These are phyloP conservation scores for Ischnura elegans DNA, from an alignment of 2,888 invertebrate species.

Conservation along the genomic window DNA sequence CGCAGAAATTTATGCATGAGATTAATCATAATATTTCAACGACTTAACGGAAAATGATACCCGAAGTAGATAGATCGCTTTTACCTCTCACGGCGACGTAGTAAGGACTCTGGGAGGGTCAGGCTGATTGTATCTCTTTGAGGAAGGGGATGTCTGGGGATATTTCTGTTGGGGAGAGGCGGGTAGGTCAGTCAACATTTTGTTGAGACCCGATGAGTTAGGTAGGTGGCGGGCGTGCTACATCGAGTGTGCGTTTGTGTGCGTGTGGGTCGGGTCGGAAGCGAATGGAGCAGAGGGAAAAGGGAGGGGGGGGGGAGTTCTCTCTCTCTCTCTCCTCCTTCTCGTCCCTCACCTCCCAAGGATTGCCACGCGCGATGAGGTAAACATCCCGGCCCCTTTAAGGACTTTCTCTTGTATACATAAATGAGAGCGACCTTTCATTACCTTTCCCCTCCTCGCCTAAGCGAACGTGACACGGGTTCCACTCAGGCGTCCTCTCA, in stretches of 20 bases:
- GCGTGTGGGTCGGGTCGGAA: not conserved
- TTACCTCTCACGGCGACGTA: not conserved
- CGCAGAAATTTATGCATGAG: no score
- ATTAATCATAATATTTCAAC: no score
- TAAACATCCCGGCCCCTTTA: constrained; percentile 35
- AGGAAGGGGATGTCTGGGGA: not conserved
- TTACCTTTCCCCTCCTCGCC: not conserved
- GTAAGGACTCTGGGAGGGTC: not conserved
- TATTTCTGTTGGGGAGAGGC: not conserved
- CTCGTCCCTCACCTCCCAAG: not conserved
- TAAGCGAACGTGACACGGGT: not conserved
- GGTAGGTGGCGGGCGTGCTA: not conserved
- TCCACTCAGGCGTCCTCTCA: not conserved
- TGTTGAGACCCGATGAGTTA: not conserved
- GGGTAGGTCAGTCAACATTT: not conserved
- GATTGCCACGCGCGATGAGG: not conserved
- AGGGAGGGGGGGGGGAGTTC: not conserved
- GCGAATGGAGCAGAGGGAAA: not conserved
- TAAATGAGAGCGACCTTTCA: not conserved
- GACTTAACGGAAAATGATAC: no score
- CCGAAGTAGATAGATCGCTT: no score
- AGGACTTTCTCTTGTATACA: not conserved
- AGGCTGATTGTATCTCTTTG: not conserved
- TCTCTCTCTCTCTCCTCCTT: no score
- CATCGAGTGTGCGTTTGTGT: not conserved